phyloP scores from a whole-genome alignment of 2,888 invertebrate species.

The Gandaritis pyraliata region DNA sequence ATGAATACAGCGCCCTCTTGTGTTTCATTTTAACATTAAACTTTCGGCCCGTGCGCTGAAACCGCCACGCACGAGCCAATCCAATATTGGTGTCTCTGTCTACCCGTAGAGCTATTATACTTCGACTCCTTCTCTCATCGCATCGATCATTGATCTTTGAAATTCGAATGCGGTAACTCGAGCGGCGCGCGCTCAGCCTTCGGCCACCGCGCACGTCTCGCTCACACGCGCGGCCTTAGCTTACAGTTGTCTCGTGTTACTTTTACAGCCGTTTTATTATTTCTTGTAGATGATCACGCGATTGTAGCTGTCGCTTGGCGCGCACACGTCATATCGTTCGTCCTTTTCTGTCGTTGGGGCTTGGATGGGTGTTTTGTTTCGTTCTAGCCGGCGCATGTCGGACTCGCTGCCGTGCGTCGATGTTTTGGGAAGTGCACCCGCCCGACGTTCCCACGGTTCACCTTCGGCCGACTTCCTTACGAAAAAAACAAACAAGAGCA shows the following conservation, averaged over 20 bases:
- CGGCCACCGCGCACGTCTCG: constrained; percentile 68
- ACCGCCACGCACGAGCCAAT: constrained; percentile 81
- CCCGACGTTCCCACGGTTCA: constrained; percentile 84
- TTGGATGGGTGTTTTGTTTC: constrained; percentile 54
- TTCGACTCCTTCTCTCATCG: constrained; percentile 63
- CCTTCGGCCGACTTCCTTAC: constrained; percentile 83
- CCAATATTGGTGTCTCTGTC: constrained; percentile 54
- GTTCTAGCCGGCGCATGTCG: constrained; percentile 74
- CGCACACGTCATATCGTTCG: constrained; percentile 77
- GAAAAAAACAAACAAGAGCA: constrained; percentile 85
- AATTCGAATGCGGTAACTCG: constrained; percentile 80
- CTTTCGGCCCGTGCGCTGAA: constrained; percentile 58
- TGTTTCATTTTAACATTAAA: constrained; percentile 39
- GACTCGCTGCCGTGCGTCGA: constrained; percentile 82
- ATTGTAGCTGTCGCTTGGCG: constrained; percentile 83
- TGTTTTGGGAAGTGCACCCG: constrained; percentile 86
- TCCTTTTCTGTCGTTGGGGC: constrained; percentile 52
- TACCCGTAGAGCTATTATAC: constrained; percentile 37
- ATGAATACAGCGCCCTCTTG: constrained; percentile 67
- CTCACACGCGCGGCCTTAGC: constrained; percentile 66
- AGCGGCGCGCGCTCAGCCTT: constrained; percentile 79
- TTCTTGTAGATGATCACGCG: constrained; percentile 85
- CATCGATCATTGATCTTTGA: constrained; percentile 83
- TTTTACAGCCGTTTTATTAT: constrained; percentile 85
- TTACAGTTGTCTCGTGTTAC: constrained; percentile 80